Evolutionary conservation across 1,140 invertebrate genomes (phyloP), one percentile per base, ranked within the genome.

Genomic region (Bombus vancouverensis): DNA sequence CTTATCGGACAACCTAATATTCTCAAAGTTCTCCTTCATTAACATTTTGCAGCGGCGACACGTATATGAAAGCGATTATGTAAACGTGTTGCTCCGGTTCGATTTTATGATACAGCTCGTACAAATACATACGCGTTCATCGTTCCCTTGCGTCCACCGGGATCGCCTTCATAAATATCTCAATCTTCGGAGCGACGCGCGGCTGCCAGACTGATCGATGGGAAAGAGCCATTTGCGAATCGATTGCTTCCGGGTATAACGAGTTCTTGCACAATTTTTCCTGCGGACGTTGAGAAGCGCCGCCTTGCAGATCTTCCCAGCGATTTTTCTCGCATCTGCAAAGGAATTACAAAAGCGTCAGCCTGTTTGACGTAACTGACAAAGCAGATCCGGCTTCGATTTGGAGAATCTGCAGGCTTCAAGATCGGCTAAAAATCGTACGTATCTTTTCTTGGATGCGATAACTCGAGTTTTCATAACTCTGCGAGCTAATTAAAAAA

Each of bases 111-210:
- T 37, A 42, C 47, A 39, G 12, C 34, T 68, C 6, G 10, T 15
- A 71, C 57, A 44, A 59, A 72, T 77, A 39, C n/a, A 42, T 5
- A 71, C 79, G 68, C 66, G 66, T 59, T 25, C 71, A 22, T 53
- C 47, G 47, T 47, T 18, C 15, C 57, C 8, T 53, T 39, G 32
- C 75, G 59, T 84, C 68, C 80, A 72, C 59, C n/a, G 89, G 76
- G 79, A 88, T 90, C 87, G 87, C 89, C 81, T 88, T 91, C 86
- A 85, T 88, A 88, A 91, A 91, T 90, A 88, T 88, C 87, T 90
- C 84, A 81, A 89, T 88, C 80, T 88, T 75, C 22, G 15, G 25
- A 57, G 44, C 59, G 44, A 81, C 77, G 75, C 37, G 75, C 57
- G 18, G 73, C 47, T 75, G 70, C 32, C 77, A 81, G 86, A 53